phyloP scores from a whole-genome alignment of 2,888 invertebrate genomes.

The Brassicogethes aeneus region DNA sequence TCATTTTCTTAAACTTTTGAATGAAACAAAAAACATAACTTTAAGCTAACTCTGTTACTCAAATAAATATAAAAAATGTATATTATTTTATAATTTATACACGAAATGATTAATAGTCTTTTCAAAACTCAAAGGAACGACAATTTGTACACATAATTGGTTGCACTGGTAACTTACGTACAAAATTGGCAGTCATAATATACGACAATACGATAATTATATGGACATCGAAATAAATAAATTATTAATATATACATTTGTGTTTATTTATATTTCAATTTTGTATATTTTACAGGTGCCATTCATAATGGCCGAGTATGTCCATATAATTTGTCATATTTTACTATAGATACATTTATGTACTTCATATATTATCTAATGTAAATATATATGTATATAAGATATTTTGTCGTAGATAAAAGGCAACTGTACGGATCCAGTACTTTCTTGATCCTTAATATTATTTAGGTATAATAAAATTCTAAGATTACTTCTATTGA shows the following conservation, averaged over 20 bases:
- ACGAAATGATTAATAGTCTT: slow-evolving; percentile 26
- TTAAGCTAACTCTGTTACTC: slow-evolving; percentile 15
- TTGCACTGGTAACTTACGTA: slow-evolving; percentile 42
- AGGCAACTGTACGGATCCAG: neutral
- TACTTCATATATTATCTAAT: slow-evolving; percentile 29
- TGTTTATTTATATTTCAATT: neutral
- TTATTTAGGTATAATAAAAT: neutral
- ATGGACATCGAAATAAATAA: slow-evolving; percentile 16
- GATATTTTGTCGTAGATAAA: slow-evolving; percentile 20
- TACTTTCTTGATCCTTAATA: neutral
- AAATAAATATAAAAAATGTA: slow-evolving; percentile 30
- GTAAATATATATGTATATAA: slow-evolving; percentile 33
- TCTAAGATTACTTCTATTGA: too few species aligned
- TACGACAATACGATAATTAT: slow-evolving; percentile 24
- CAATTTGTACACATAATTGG: slow-evolving; percentile 41
- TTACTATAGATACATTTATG: slow-evolving; percentile 21
- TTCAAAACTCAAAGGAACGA: slow-evolving; percentile 34
- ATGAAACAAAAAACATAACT: slow-evolving; percentile 16
- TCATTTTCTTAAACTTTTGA: slow-evolving; percentile 14
- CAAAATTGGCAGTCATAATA: slow-evolving; percentile 36
- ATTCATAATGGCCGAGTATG: slow-evolving; percentile 9
- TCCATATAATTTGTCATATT: slow-evolving; percentile 23
- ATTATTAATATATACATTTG: neutral
- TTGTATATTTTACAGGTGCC: neutral
- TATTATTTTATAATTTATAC: slow-evolving; percentile 23